Conservation (phyloP, 2,888 invertebrate genomes). For the Aphodius sticticus region DNA sequence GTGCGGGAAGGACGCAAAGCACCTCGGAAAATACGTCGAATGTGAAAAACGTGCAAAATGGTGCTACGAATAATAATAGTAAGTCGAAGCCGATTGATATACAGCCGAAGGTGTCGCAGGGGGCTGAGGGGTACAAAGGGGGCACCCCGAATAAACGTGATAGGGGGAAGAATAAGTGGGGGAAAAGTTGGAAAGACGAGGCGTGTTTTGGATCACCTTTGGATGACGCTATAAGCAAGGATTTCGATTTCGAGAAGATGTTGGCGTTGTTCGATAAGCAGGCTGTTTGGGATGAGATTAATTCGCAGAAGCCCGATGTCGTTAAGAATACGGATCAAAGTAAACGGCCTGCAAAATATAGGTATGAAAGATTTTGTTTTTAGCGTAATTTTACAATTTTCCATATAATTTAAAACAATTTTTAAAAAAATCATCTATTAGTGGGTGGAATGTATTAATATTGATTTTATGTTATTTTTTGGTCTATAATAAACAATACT, state of each 20-base stretch:
- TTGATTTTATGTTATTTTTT: neutral
- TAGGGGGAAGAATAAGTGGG: slow-evolving; percentile 61
- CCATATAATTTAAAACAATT: no score
- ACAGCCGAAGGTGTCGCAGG: slow-evolving; percentile 43
- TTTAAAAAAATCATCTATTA: no score
- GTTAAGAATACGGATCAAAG: slow-evolving; percentile 63
- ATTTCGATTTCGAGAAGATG: slow-evolving; percentile 96
- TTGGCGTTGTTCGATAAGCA: slow-evolving; percentile 89
- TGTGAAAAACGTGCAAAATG: slow-evolving; percentile 59
- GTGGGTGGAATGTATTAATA: neutral
- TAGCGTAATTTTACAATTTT: no score
- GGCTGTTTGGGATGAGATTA: slow-evolving; percentile 78
- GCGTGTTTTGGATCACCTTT: slow-evolving; percentile 80
- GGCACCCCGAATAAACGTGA: slow-evolving; percentile 63
- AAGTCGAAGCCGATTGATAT: slow-evolving; percentile 59
- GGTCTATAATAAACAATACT: no score
- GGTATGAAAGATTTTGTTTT: no score
- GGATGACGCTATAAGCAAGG: slow-evolving; percentile 72
- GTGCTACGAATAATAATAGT: slow-evolving; percentile 46
- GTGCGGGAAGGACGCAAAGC: slow-evolving; percentile 61
- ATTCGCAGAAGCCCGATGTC: slow-evolving; percentile 68
- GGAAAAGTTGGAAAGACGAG: slow-evolving; percentile 69
- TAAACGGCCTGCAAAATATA: slow-evolving; percentile 54
- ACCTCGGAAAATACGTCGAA: slow-evolving; percentile 55
- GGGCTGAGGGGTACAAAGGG: slow-evolving; percentile 33